Base-by-base conservation (phyloP, 2,797 vertebrate species). In the Lophius americanus region DNA sequence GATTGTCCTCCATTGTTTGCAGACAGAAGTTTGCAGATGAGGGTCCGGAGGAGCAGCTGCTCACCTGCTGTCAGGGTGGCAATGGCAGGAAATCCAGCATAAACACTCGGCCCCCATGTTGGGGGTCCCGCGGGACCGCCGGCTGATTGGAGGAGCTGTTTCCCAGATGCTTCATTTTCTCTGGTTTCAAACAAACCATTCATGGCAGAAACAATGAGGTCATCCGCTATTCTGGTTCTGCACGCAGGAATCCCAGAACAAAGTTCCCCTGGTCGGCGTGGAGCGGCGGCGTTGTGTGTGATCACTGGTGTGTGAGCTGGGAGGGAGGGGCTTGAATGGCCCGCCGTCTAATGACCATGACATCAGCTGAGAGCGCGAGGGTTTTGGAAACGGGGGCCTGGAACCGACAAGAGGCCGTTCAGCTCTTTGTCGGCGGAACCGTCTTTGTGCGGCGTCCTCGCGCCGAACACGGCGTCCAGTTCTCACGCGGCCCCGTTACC, bases 1-100 rank as follows among this genome's bases (percentile, higher is more conserved):
- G 0, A 84, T 86, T 80, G 77, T 84, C 59, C 41, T 2, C 6
- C 47, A 38, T 70, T 80, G 82, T 82, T 74, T 41, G 47, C 12
- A 46, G 13, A 8, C 43, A 64, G 53, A 41, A 64, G 53, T 7
- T 60, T 36, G 11, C 37, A 64, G 42, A 61, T 32, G 50, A 44
- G 59, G 64, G 49, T 53, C 23, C 3, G 36, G 50, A 56, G 58
- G 12, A 69, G 60, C 74, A 68, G 64, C 66, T 70, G 74, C 64
- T 66, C 75, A 77, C 79, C 79, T 79, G 73, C 79, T 78, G 78
- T 56, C 70, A 58, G 6, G 2, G 47, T 13, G 71, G 42, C 75
- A 82, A 76, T 48, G 53, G 76, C 64, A 71, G 84, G 78, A 83
- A 83, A 70, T 68, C 73, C 76, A 70, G 32, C 50, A 37, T n/a